Base-by-base conservation (phyloP, 2,888 invertebrate species). In the Camponotus fellah region DNA sequence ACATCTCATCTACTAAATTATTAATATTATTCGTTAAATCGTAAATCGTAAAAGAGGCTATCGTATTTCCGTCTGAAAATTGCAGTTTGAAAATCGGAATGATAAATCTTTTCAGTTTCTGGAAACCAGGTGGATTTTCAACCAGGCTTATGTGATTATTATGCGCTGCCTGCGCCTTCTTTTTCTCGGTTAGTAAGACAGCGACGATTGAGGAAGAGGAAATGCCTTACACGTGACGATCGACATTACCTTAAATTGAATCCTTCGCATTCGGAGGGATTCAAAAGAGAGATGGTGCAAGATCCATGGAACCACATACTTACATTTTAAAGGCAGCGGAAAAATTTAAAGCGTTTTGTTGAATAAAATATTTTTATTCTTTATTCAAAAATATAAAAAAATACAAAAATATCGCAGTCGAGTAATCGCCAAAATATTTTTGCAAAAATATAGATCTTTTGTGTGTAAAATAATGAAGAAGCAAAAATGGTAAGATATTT, bases 121-220 rank as follows among this genome's bases (percentile, higher is more conserved):
- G 71, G 84, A 79, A 90, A 81, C 82, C 69, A 82, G n/a, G 69
- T 46, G 86, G 66, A 91, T 89, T 72, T 84, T 71, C 62, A 81
- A n/a, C 76, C 53, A 53, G 34, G 86, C 86, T 92, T 89, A 92
- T 89, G 88, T 88, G 89, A 90, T 92, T 92, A 89, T 90, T 90
- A 89, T 86, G 82, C 89, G 82, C 72, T 32, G 65, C 37, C 62
- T 37, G 64, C 68, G 37, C 60, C 72, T 79, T 72, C 77, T 80
- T 62, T 72, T 72, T 72, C 72, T 62, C 46, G 79, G 60, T 62
- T 72, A 72, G 72, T 80, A 80, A 60, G 79, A 72, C 60, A 69
- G 79, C 34, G 21, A 37, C 37, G 26, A 53, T 49, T 68, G 68
- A 46, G 58, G 75, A 66, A 49, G 62, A 66, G 56, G 62, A 74